A percentile compares a stretch with the other conserved stretches of the same genome.
Conservation (phyloP, 2,797 vertebrate genomes). For the Acanthurus leucopareius region DNA sequence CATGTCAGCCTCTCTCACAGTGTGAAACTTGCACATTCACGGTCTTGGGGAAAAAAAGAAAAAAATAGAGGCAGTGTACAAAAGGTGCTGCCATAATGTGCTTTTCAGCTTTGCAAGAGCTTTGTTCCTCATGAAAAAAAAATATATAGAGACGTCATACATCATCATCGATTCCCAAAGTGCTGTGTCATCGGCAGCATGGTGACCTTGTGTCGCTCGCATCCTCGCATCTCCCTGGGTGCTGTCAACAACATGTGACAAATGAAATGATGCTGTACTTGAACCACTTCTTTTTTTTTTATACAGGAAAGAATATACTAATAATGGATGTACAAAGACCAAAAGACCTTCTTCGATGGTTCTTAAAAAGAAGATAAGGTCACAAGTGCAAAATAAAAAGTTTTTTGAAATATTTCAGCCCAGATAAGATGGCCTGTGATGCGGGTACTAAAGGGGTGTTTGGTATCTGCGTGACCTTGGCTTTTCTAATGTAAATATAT, state of each 20-base stretch:
- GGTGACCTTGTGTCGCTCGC: constrained; percentile 48
- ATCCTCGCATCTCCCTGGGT: constrained; percentile 11
- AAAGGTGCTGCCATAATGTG: constrained; percentile 33
- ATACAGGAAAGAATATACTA: neutral
- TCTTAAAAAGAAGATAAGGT: constrained; percentile 11
- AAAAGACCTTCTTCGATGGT: neutral
- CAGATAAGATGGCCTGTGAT: constrained; percentile 35
- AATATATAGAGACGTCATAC: constrained; percentile 37
- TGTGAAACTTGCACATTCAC: constrained; percentile 31
- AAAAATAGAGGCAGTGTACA: constrained; percentile 1
- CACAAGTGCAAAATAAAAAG: constrained; percentile 6
- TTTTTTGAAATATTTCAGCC: constrained; percentile 19
- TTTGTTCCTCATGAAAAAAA: constrained; percentile 31
- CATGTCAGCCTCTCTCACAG: constrained; percentile 16
- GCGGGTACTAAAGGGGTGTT: constrained; percentile 22
- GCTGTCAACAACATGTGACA: constrained; percentile 44
- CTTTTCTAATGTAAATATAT: constrained; percentile 52
- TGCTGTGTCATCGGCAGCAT: constrained; percentile 52
- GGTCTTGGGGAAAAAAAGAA: too few species aligned
- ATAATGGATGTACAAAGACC: constrained; percentile 1
- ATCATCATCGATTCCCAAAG: constrained; percentile 60
- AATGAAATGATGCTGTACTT: constrained; percentile 40
- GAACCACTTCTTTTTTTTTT: constrained; percentile 27
- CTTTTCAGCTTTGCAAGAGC: constrained; percentile 27
- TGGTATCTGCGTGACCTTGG: constrained; percentile 60